Conservation (phyloP, 2,113 vertebrate genomes). For the Odobenus rosmarus region DNA sequence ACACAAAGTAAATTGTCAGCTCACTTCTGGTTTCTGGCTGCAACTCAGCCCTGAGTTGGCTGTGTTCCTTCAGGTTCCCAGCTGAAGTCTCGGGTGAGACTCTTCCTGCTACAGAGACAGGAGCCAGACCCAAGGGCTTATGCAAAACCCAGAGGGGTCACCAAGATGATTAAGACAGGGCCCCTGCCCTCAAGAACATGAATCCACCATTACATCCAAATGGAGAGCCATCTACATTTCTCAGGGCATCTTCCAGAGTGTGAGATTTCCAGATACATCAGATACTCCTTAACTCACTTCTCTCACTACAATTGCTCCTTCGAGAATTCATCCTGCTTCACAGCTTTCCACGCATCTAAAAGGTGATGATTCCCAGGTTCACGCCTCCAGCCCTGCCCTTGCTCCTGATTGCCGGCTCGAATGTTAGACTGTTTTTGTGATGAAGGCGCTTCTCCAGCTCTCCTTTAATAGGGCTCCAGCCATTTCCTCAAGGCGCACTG, state of each 20-base stretch:
- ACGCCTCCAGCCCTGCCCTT: neutral
- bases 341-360: neutral
- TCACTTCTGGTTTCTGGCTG: constrained; percentile 24
- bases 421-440: neutral
- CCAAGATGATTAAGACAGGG: neutral
- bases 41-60: neutral
- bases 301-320: neutral
- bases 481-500: neutral
- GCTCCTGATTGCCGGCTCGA: neutral
- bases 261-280: neutral
- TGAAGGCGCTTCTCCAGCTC: neutral
- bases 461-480: neutral
- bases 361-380: neutral
- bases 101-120: neutral
- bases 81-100: neutral
- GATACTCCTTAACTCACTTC: neutral
- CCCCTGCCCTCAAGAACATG: neutral
- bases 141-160: neutral
- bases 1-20: constrained; percentile 21
- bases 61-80: neutral
- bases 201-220: neutral
- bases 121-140: neutral
- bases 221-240: neutral
- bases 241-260: neutral
- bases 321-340: neutral